Conservation (phyloP, 2,888 invertebrate genomes). For the Drosophila algonquin region DNA sequence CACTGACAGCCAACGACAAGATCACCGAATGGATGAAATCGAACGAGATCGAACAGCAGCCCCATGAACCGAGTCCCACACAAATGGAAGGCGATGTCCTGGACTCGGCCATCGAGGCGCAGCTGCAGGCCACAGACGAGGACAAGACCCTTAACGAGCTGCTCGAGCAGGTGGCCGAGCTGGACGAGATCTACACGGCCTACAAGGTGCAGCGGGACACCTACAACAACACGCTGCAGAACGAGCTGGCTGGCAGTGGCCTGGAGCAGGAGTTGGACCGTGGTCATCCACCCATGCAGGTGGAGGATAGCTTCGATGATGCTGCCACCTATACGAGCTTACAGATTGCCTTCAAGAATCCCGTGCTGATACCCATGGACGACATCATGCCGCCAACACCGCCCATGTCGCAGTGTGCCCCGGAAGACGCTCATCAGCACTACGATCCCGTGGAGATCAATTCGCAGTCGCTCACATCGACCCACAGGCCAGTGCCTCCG, state of each 20-base stretch:
- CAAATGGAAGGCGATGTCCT: constrained; percentile 47
- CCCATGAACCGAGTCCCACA: constrained; percentile 53
- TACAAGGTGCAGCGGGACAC: constrained; percentile 87
- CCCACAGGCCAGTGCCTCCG: constrained; percentile 76
- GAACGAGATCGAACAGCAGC: constrained; percentile 71
- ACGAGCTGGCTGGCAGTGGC: constrained; percentile 76
- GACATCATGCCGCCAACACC: constrained; percentile 85
- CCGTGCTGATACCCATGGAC: constrained; percentile 88
- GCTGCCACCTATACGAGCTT: constrained; percentile 92
- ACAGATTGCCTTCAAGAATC: constrained; percentile 94
- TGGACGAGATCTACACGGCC: constrained; percentile 92
- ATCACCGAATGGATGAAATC: constrained; percentile 83
- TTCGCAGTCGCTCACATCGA: constrained; percentile 72
- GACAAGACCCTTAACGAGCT: constrained; percentile 89
- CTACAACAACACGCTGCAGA: constrained; percentile 78
- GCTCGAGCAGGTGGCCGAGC: constrained; percentile 90
- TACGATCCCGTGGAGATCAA: constrained; percentile 83
- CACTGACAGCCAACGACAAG: constrained; percentile 78
- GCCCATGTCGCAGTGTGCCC: constrained; percentile 77
- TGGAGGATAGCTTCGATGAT: constrained; percentile 89
- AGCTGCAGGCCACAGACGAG: constrained; percentile 80
- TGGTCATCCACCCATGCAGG: constrained; percentile 83
- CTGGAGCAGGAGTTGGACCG: constrained; percentile 14
- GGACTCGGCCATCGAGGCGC: constrained; percentile 50
- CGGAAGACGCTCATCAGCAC: constrained; percentile 83